Evolutionary conservation across 2,113 vertebrate species (phyloP).

Genomic region (Ciconia maguari): DNA sequence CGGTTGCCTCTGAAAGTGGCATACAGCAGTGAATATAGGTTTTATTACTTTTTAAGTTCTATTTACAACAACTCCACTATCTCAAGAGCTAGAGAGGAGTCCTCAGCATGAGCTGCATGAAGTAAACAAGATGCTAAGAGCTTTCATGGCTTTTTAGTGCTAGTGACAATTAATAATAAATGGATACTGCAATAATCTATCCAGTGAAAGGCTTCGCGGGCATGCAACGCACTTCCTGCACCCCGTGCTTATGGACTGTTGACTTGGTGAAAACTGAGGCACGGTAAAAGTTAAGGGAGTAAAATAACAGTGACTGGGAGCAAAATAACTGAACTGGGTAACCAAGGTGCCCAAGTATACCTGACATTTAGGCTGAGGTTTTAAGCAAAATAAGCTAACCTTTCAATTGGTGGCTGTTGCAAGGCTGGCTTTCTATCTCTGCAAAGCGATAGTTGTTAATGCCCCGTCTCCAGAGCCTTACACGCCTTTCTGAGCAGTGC

Average conservation of each 20-base stretch:
- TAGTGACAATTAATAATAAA: slow-evolving; percentile 64
- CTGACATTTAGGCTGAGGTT: not conserved
- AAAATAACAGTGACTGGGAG: not conserved
- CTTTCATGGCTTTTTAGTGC: slow-evolving; percentile 49
- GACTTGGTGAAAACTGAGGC: not conserved
- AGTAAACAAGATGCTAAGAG: slow-evolving; percentile 60
- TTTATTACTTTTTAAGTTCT: slow-evolving; percentile 37
- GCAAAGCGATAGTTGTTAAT: not conserved
- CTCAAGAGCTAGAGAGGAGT: slow-evolving; percentile 27
- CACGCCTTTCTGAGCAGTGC: not conserved
- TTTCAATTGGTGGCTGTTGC: not conserved
- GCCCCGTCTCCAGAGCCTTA: not conserved
- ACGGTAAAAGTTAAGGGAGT: not conserved
- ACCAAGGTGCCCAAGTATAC: not conserved
- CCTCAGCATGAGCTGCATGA: slow-evolving; percentile 11
- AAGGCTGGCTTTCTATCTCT: not conserved
- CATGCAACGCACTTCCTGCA: not conserved
- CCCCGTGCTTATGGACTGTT: not conserved
- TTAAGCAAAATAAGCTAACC: not conserved
- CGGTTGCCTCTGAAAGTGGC: not conserved
- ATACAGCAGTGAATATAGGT: not conserved
- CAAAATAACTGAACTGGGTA: not conserved
- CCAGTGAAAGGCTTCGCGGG: not conserved
- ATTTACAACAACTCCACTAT: slow-evolving; percentile 13
- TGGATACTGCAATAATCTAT: not conserved